Evolutionary conservation across 2,113 vertebrate genomes (phyloP).

Genomic region (Columbina picui): DNA sequence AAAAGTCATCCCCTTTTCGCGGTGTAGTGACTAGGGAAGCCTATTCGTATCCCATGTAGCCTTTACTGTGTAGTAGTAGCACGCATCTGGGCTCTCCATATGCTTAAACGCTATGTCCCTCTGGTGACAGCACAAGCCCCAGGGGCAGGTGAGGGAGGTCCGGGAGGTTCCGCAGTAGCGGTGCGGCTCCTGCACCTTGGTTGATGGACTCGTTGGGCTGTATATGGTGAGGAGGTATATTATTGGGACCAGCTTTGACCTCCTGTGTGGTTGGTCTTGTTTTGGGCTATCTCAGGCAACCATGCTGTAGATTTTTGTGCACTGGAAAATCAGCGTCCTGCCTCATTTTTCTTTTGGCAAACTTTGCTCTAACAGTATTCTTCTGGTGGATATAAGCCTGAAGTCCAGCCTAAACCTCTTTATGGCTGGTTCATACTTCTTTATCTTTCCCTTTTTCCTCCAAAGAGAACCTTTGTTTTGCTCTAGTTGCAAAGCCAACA

Average conservation of each 20-base stretch:
- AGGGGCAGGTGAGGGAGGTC: background rate
- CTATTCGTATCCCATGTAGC: rapidly evolving
- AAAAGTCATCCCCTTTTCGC: background rate
- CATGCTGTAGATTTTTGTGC: background rate
- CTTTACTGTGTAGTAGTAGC: background rate
- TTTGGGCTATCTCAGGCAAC: background rate
- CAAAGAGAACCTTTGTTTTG: background rate
- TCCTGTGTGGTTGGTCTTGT: background rate
- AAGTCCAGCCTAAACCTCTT: background rate
- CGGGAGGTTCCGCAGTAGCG: background rate
- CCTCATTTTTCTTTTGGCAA: background rate
- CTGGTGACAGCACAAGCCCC: background rate
- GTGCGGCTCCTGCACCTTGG: background rate
- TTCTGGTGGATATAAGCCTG: background rate
- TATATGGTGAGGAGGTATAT: background rate
- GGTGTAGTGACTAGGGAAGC: background rate
- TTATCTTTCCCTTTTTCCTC: background rate
- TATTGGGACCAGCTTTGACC: background rate
- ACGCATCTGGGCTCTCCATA: background rate
- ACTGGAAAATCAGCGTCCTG: background rate
- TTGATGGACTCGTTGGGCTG: background rate
- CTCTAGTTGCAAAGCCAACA: background rate
- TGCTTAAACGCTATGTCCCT: rapidly evolving
- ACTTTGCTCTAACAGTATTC: background rate
- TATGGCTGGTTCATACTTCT: background rate